Base-by-base conservation (phyloP, 37 sponge, comb jelly and placozoan genomes). In the Tethya wilhelma region DNA sequence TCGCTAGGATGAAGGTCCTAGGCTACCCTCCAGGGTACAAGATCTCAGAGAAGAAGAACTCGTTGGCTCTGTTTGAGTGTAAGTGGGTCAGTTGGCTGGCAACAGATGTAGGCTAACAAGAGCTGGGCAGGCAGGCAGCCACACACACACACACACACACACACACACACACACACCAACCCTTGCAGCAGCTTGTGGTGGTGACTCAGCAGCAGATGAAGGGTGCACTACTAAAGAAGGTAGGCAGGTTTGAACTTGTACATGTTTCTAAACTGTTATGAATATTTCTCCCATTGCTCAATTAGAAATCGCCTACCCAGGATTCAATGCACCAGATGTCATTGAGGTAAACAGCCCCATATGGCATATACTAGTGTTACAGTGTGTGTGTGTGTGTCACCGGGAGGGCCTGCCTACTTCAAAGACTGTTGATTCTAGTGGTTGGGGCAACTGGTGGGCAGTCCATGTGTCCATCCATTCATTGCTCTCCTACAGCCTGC, bases 21-120 rank as follows among this genome's bases (percentile, higher is more conserved):
- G 94, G 90, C 58, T 89, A 89, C 45, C 94, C 94, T 22, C 90
- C 90, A 28, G 91, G 87, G 5, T 93, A 81, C 63, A 72, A 39
- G 56, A 44, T 79, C 29, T 25, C 63, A 62, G n/a, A n/a, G n/a
- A n/a, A n/a, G n/a, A n/a, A n/a, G n/a, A n/a, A n/a, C 53, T 14
- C 14, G 53, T 14, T 19, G 9, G 53, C 53, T 49, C 53, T 49
- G 9, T 9, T 14, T 49, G 53, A 19, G 14, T 49, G 53, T 49
- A 49, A 19, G 14, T 49, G 53, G 9, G 53, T 49, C 14, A 9
- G 9, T 14, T 49, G 9, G 53, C 53, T 49, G 53, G 9, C 9
- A n/a, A 7, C 28, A 62, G 9, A 14, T 62, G 64, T n/a, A n/a
- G n/a, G n/a, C n/a, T n/a, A n/a, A n/a, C n/a, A n/a, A n/a, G n/a